Conservation (phyloP, 2,888 invertebrate genomes). For the Biston stratarius region DNA sequence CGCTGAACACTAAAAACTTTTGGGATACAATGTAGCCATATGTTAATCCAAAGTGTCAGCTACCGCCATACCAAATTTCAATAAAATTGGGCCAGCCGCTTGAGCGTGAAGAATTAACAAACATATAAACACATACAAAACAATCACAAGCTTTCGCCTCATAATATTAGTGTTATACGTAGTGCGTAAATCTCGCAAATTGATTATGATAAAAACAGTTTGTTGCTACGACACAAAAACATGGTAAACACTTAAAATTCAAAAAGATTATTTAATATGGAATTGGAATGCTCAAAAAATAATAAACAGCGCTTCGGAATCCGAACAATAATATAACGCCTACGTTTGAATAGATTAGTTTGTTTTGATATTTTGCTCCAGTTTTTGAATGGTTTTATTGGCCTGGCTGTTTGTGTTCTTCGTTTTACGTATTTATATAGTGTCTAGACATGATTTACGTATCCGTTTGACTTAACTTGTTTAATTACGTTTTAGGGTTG, state of each 20-base stretch:
- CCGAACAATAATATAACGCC: slow-evolving; percentile 54
- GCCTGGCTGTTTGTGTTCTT: slow-evolving; percentile 34
- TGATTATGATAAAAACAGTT: too few relatives aligned
- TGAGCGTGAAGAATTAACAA: too few relatives aligned
- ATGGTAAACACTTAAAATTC: slow-evolving; percentile 10
- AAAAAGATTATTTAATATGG: slow-evolving; percentile 16
- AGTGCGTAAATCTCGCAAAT: too few relatives aligned
- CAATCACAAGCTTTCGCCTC: too few relatives aligned
- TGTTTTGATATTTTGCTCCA: slow-evolving; percentile 68
- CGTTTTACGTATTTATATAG: slow-evolving; percentile 24
- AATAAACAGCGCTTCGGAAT: slow-evolving; percentile 56
- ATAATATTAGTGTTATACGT: too few relatives aligned
- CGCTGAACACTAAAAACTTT: too few relatives aligned
- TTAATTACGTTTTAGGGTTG: slow-evolving; percentile 15
- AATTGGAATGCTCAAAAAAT: slow-evolving; percentile 42
- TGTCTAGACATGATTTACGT: slow-evolving; percentile 12
- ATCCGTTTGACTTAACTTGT: slow-evolving; percentile 17
- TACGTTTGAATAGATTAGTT: slow-evolving; percentile 57
- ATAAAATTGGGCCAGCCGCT: too few relatives aligned
- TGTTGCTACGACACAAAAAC: background rate
- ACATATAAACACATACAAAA: too few relatives aligned
- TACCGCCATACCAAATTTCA: too few relatives aligned
- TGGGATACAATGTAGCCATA: too few relatives aligned
- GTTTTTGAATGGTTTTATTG: slow-evolving; percentile 56
- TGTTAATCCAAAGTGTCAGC: too few relatives aligned